Evolutionary conservation across 1,140 invertebrate species (phyloP).

Genomic region (Druon quercuslanigerum): DNA sequence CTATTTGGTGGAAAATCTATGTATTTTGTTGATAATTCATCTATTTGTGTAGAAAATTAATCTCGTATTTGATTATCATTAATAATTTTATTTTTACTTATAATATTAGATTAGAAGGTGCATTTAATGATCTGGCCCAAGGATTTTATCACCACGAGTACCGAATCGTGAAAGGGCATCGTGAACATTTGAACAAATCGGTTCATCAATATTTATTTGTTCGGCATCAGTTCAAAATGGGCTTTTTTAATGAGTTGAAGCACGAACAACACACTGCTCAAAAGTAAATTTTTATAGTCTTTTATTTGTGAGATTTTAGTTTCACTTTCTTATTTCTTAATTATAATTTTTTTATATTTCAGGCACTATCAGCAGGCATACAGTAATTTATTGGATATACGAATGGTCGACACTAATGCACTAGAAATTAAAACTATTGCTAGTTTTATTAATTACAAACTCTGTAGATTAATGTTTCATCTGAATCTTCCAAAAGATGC

Average conservation of each 20-base stretch:
- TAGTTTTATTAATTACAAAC: conserved; percentile 96
- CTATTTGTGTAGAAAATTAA: not conserved
- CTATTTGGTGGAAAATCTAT: no score
- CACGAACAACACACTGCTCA: conserved; percentile 92
- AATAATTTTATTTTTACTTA: conserved; percentile 39
- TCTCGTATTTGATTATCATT: not conserved
- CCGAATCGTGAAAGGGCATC: conserved; percentile 90
- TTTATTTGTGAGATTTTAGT: conserved; percentile 38
- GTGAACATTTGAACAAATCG: conserved; percentile 93
- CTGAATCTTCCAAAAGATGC: conserved; percentile 93
- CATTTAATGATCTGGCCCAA: conserved; percentile 94
- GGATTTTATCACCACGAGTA: conserved; percentile 94
- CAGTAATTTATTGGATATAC: conserved; percentile 89
- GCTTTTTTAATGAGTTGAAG: conserved; percentile 95
- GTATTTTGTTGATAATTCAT: not conserved
- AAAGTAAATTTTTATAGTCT: conserved; percentile 80
- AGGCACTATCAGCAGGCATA: conserved; percentile 97
- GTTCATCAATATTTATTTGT: conserved; percentile 95
- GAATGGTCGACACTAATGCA: conserved; percentile 91
- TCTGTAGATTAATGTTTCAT: conserved; percentile 92
- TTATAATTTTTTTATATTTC: conserved; percentile 52
- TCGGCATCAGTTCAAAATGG: conserved; percentile 97
- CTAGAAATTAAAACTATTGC: conserved; percentile 96
- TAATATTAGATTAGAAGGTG: conserved; percentile 87
- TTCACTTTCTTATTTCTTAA: conserved; percentile 33